Conservation (phyloP, 2,888 invertebrate species). For the Drosophila barbarae region DNA sequence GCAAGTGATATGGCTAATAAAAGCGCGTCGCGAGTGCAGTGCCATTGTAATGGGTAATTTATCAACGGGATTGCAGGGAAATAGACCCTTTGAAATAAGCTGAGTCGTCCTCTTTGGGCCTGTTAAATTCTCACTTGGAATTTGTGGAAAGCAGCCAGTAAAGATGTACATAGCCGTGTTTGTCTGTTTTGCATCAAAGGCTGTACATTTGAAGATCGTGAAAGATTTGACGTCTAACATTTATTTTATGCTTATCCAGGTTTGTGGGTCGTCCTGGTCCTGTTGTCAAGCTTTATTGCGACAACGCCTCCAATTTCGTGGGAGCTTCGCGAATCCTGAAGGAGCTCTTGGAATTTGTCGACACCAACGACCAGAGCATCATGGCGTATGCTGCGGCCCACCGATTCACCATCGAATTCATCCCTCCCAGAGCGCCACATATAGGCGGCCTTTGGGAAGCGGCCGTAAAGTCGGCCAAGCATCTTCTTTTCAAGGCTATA, state of each 20-base stretch:
- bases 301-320: not conserved
- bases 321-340: not conserved
- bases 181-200: not conserved
- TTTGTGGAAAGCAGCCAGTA: conserved; percentile 6
- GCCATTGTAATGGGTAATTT: not conserved
- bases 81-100: conserved; percentile 10
- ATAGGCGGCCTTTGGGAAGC: not conserved
- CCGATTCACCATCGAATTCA: conserved; percentile 7
- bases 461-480: conserved; percentile 1
- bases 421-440: conserved; percentile 1
- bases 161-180: not conserved
- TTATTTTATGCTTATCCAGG: conserved; percentile 1
- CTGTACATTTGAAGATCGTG: not conserved
- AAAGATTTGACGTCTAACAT: not conserved
- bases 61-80: conserved; percentile 2
- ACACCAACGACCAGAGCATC: not conserved
- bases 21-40: not conserved
- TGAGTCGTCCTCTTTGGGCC: conserved; percentile 8
- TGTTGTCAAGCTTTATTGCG: conserved; percentile 1
- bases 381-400: conserved; percentile 7
- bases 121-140: not conserved
- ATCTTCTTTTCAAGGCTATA: not conserved
- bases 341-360: not conserved
- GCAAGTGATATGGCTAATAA: not conserved
- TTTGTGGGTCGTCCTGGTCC: not conserved